phyloP scores from a whole-genome alignment of 2,888 invertebrate genomes.

The Tineola bisselliella region DNA sequence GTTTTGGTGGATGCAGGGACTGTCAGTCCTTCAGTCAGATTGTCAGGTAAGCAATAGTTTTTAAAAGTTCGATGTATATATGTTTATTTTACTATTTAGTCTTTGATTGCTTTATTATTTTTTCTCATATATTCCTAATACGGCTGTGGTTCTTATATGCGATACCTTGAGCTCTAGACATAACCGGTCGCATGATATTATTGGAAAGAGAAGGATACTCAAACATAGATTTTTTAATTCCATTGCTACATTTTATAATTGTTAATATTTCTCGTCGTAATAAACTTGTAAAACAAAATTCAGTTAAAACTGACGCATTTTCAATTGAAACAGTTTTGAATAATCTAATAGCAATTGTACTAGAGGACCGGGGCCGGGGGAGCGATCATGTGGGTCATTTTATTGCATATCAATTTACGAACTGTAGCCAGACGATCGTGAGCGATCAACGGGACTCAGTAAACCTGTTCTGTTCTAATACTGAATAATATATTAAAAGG shows the following conservation, averaged over 20 bases:
- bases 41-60: constrained; percentile 3
- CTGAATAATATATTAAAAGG: constrained; percentile 10
- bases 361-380: too few species aligned
- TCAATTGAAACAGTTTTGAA: not conserved
- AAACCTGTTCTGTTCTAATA: constrained; percentile 12
- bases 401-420: not conserved
- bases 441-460: constrained; percentile 5
- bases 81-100: not conserved
- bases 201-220: too few species aligned
- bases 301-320: not conserved
- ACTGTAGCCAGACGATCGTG: constrained; percentile 1
- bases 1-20: not conserved
- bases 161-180: too few species aligned
- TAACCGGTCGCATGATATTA: too few species aligned
- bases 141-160: too few species aligned
- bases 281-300: too few species aligned
- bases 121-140: too few species aligned
- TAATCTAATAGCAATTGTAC: not conserved
- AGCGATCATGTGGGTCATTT: not conserved
- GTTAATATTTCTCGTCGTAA: too few species aligned
- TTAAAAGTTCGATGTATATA: too few species aligned
- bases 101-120: not conserved
- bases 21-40: not conserved
- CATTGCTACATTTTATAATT: too few species aligned
- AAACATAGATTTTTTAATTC: too few species aligned